Conservation (phyloP, 53 echinoderm and acorn worm species). For the Astropecten irregularis region DNA sequence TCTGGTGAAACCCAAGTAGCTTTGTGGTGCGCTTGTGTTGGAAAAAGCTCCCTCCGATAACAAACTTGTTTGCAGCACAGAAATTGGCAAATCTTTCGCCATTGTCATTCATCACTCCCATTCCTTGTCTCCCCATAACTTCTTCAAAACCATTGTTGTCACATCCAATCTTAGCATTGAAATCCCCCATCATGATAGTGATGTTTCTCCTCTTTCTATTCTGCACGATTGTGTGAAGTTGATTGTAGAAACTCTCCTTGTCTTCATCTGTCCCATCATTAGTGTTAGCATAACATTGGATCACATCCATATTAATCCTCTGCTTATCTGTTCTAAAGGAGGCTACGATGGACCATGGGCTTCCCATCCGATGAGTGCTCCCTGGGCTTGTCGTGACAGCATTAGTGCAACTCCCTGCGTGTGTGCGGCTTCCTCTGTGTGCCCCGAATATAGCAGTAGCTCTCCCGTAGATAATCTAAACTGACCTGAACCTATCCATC, state of each 20-base stretch:
- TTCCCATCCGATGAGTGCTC: constrained; percentile 34
- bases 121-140: constrained; percentile 37
- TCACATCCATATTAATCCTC: constrained; percentile 5
- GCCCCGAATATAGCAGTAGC: neutral
- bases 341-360: constrained; percentile 28
- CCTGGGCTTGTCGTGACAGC: neutral
- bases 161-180: constrained; percentile 41
- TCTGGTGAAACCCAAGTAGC: constrained; percentile 54
- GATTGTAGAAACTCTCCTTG: constrained; percentile 25
- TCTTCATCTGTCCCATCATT: constrained; percentile 28
- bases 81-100: constrained; percentile 25
- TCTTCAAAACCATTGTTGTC: constrained; percentile 26
- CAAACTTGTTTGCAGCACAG: constrained; percentile 36
- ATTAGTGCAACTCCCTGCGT: constrained; percentile 40
- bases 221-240: constrained; percentile 30
- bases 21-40: constrained; percentile 25
- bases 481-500: constrained; percentile 32
- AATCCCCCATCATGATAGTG: constrained; percentile 36
- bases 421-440: neutral
- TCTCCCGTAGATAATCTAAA: neutral
- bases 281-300: constrained; percentile 53
- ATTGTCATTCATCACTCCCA: constrained; percentile 29
- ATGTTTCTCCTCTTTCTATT: constrained; percentile 3
- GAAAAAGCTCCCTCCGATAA: constrained; percentile 41
- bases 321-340: constrained; percentile 11